Evolutionary conservation across 2,113 vertebrate genomes (phyloP), one percentile per base, ranked within the genome.

Genomic region (Caracal caracal): DNA sequence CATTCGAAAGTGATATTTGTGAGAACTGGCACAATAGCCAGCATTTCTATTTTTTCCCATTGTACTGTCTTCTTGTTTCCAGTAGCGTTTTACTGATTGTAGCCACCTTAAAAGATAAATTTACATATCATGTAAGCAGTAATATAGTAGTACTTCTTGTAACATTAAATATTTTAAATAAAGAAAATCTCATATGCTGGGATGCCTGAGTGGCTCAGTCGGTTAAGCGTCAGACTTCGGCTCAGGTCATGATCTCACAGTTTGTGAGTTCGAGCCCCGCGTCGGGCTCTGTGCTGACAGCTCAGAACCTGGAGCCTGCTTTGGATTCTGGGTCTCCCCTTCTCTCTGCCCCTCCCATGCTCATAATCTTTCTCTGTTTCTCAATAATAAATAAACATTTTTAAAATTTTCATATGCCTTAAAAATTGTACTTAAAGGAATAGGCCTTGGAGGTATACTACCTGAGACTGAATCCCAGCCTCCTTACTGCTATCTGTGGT

Each of bases 81-180:
- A 99, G 87, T 98, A 99, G 40, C 8, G 7, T 61, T 97, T 98
- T 47, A 98, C 78, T 61, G 98, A 93, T n/a, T 98, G 94, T 28
- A 98, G 85, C 53, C 53, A 98, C 75, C 97, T 98, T 86, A 80
- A 92, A 93, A 93, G 59, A 59, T 35, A 75, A 73, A 88, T 11
- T 20, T 5, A 43, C 0, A 10, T 76, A 89, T 94, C 30, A 79
- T 68, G 75, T 78, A 56, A 30, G 4, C 49, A 92, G 30, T 6
- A 65, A 82, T 33, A 33, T 47, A 49, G 35, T 82, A 68, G 76
- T 51, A 76, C 30, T 83, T 88, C 40, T 20, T 83, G 59, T 59
- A 20, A 90, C 33, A 80, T 43, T n/a, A 91, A 73, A 49, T 56
- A 75, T 11, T 76, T 65, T 90, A 63, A 71, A 37, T 5, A 56